A percentile compares a stretch with the other conserved stretches of the same genome.
These are phyloP conservation scores for Achlya flavicornis DNA, from an alignment of 2,888 invertebrate species.

Conservation along the genomic window DNA sequence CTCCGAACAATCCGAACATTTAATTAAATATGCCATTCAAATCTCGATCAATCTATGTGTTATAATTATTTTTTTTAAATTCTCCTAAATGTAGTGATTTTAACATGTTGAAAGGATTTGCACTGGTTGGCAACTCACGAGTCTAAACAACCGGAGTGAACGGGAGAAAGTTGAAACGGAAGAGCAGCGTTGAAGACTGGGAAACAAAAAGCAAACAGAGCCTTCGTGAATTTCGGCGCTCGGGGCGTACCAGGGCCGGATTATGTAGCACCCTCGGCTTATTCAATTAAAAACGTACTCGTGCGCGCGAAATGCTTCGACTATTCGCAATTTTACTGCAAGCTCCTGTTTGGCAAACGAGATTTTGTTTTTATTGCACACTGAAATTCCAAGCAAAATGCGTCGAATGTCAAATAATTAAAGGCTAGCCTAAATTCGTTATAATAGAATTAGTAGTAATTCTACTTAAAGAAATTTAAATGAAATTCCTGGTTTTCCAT, in stretches of 20 bases:
- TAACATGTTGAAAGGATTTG: slow-evolving; percentile 1
- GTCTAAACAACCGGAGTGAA: slow-evolving; percentile 32
- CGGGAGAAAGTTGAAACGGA: slow-evolving; percentile 46
- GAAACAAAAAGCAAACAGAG: slow-evolving; percentile 60
- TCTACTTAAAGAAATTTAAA: too few relatives aligned
- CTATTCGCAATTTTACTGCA: slow-evolving; percentile 57
- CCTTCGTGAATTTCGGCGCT: slow-evolving; percentile 59
- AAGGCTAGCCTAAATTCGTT: neutral
- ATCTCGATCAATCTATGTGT: slow-evolving; percentile 41
- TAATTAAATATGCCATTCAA: slow-evolving; percentile 58
- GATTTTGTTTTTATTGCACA: slow-evolving; percentile 40
- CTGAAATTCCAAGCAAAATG: slow-evolving; percentile 22
- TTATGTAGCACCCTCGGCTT: slow-evolving; percentile 69
- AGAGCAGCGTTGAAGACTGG: slow-evolving; percentile 46
- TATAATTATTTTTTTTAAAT: slow-evolving; percentile 18
- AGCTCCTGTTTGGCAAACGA: slow-evolving; percentile 56
- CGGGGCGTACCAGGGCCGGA: slow-evolving; percentile 55
- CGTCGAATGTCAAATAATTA: slow-evolving; percentile 15
- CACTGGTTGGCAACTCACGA: slow-evolving; percentile 8
- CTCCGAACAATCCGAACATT: slow-evolving; percentile 46
- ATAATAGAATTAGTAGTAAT: neutral
- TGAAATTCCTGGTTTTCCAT: neutral
- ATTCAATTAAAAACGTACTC: slow-evolving; percentile 72
- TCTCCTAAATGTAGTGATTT: neutral
- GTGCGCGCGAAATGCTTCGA: slow-evolving; percentile 52